Conservation (phyloP, 2,888 invertebrate species). For the Saturnia japonica region DNA sequence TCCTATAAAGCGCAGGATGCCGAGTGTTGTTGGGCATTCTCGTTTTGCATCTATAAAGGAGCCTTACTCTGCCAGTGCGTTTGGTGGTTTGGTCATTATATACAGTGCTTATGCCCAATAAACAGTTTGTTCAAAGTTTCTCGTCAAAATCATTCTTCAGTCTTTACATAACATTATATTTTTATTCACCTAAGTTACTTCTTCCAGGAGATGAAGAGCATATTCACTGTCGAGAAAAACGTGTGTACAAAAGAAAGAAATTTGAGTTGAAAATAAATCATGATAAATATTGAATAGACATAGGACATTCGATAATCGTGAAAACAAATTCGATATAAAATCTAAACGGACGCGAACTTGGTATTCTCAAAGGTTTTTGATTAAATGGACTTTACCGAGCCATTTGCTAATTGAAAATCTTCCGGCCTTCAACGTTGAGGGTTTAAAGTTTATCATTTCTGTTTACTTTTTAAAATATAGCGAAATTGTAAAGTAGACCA, state of each 20-base stretch:
- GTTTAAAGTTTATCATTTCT: slow-evolving; percentile 22
- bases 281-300: slow-evolving; percentile 12
- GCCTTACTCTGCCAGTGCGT: too few relatives aligned
- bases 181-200: too few relatives aligned
- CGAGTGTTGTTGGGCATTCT: too few relatives aligned
- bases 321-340: slow-evolving; percentile 33
- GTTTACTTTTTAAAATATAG: slow-evolving; percentile 21
- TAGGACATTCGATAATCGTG: neutral
- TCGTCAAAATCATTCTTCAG: too few relatives aligned
- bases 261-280: slow-evolving; percentile 3
- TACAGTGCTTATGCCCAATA: too few relatives aligned
- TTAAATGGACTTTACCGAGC: slow-evolving; percentile 42
- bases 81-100: too few relatives aligned
- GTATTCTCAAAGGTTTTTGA: slow-evolving; percentile 36
- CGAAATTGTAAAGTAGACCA: neutral
- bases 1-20: too few relatives aligned
- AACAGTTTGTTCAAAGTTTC: too few relatives aligned
- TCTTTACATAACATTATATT: too few relatives aligned
- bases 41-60: too few relatives aligned
- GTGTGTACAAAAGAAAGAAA: neutral
- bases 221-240: neutral
- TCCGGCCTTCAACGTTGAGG: slow-evolving; percentile 15
- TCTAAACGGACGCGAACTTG: slow-evolving; percentile 29
- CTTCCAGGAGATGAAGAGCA: neutral
- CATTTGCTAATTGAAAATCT: slow-evolving; percentile 52